Evolutionary conservation across 2,113 vertebrate genomes (phyloP).

Genomic region (Eptesicus fuscus): DNA sequence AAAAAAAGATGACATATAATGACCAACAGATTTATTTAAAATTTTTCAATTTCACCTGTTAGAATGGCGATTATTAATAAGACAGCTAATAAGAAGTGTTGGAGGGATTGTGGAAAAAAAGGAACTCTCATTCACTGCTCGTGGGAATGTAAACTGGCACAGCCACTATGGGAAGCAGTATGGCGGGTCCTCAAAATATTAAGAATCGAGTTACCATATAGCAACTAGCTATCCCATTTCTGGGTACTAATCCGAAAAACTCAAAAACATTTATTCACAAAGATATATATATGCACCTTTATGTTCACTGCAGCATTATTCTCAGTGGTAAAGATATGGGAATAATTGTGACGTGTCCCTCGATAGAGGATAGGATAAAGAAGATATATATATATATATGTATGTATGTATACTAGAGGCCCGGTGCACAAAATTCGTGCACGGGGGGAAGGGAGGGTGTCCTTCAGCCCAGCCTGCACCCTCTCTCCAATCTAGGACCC

Average conservation of each 20-base stretch:
- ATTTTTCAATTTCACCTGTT: background rate
- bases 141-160: background rate
- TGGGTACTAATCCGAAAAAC: background rate
- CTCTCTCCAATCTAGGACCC: too few relatives aligned
- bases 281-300: background rate
- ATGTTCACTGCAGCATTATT: background rate
- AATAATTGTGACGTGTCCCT: background rate
- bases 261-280: background rate
- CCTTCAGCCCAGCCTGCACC: too few relatives aligned
- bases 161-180: background rate
- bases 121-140: background rate
- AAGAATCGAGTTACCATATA: background rate
- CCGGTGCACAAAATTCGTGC: too few relatives aligned
- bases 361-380: background rate
- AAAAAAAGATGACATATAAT: background rate
- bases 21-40: background rate
- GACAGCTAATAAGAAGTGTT: background rate
- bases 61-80: background rate
- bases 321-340: background rate
- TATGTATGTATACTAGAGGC: too few relatives aligned
- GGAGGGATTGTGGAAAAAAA: background rate
- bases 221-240: background rate
- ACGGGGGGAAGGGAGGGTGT: too few relatives aligned
- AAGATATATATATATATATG: background rate
- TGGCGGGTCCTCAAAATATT: background rate